Base-by-base conservation (phyloP, 2,888 invertebrate genomes). In the Opisthograptis luteolata region DNA sequence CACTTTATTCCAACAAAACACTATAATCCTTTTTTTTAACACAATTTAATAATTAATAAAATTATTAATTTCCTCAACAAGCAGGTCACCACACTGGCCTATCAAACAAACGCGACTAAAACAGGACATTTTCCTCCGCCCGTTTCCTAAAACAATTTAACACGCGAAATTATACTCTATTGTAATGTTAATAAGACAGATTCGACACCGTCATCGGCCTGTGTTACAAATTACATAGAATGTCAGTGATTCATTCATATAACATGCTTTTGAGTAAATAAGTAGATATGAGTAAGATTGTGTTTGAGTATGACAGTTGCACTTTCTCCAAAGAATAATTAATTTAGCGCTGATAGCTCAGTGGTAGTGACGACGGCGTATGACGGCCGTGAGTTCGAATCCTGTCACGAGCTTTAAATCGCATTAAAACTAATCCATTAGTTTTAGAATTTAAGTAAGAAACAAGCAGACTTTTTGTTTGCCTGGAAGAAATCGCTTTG, bases 191-290 rank as follows among this genome's bases (percentile, higher is more conserved):
- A 17, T 10, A 28, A n/a, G 22, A 6, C n/a, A 13, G 8, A 5
- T 10, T 36, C 2, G 40, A 13, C 14, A 41, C 6, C 13, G 12
- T 27, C 22, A 35, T 35, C 22, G 8, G 22, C 22, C 1, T 7
- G n/a, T 9, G 5, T 6, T 27, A 36, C 27, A 7, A 15, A 37
- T 6, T n/a, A 10, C 27, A 19, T 19, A 27, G 37, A 12, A 39
- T 39, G 36, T 12, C 10, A 19, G 28, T 39, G 37, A 39, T 12
- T 39, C 37, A 39, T 27, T 19, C 27, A 17, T 7, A 8, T 15
- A 9, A 15, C 31, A 32, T 19, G 19, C 32, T 32, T 2, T 19
- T 1, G 17, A 4, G 32, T 10, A 17, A 31, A 9, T 8, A 9
- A 25, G 9, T 9, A n/a, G 3, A 9, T 24, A 7, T 36, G 24